Evolutionary conservation across 2,797 vertebrate genomes (phyloP), one percentile per base, ranked within the genome.

Genomic region (Rhodeus uyekii): DNA sequence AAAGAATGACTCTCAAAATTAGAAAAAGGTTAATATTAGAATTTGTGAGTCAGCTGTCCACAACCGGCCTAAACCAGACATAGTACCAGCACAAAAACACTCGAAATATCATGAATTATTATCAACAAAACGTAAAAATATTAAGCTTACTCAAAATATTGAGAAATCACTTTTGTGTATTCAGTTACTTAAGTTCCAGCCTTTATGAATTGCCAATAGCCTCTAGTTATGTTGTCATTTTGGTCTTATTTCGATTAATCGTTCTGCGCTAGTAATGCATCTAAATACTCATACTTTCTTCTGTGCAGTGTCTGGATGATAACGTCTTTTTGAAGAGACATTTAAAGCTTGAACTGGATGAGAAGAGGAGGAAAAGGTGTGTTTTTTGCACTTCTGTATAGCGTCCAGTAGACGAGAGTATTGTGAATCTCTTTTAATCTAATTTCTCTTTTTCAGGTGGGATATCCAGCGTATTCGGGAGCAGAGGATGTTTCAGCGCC

Each of bases 351-450:
- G 96, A 97, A 91, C 91, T 96, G 87, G 96, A 96, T 89, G 96
- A 96, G 83, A 97, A 97, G 88, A 94, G 96, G 86, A 95, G 96
- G 86, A 96, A 97, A 91, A 94, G 96, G 96, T 96, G 82, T 50
- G 8, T 50, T 8, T 53, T 50, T 19, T 48, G 18, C 19, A 19
- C 7, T 53, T 58, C 1, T 61, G 32, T 12, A 4, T 6, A 58
- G 24, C 3, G 1, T 58, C 55, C n/a, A 18, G 8, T 58, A 58
- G 50, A 58, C 8, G 5, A 14, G 46, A 34, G 46, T 46, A 72
- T 46, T n/a, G 29, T 6, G 12, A 50, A 50, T 72, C 19, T 72
- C n/a, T 12, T 7, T 3, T 50, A n/a, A 84, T 68, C 5, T 42
- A 13, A 9, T 53, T 38, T 67, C 12, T 46, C 4, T 32, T 60